Evolutionary conservation across 2,888 invertebrate genomes (phyloP).

Genomic region (Synanthedon tipuliformis): DNA sequence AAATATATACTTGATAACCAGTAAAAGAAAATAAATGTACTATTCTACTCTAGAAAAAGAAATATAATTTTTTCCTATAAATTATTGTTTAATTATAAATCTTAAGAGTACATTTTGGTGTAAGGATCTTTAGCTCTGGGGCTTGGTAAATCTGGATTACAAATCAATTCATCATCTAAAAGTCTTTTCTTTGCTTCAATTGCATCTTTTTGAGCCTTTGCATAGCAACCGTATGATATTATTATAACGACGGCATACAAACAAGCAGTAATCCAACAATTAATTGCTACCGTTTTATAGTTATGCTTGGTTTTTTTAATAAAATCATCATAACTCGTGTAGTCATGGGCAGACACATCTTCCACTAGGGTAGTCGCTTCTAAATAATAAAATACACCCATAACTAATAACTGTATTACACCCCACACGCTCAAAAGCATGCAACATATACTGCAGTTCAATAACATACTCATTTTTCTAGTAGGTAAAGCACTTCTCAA

Average conservation of each 20-base stretch:
- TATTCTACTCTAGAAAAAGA: too few relatives aligned
- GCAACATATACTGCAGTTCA: neutral
- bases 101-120: too few relatives aligned
- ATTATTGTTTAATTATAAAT: too few relatives aligned
- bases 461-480: neutral
- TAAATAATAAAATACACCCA: neutral
- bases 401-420: neutral
- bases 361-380: neutral
- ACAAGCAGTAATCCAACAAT: constrained; percentile 1
- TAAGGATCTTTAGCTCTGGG: too few relatives aligned
- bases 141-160: neutral
- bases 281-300: neutral
- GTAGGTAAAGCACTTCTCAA: too few relatives aligned
- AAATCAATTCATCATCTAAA: constrained; percentile 14
- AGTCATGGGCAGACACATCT: neutral
- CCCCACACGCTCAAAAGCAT: neutral
- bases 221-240: neutral
- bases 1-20: too few relatives aligned
- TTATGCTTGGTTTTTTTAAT: neutral
- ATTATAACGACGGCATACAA: neutral
- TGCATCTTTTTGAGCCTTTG: neutral
- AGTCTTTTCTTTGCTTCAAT: neutral
- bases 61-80: constrained; percentile 1
- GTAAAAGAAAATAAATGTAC: too few relatives aligned
- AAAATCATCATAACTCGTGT: neutral